Base-by-base conservation (phyloP, 2,888 invertebrate species). In the Melinopterus prodromus region DNA sequence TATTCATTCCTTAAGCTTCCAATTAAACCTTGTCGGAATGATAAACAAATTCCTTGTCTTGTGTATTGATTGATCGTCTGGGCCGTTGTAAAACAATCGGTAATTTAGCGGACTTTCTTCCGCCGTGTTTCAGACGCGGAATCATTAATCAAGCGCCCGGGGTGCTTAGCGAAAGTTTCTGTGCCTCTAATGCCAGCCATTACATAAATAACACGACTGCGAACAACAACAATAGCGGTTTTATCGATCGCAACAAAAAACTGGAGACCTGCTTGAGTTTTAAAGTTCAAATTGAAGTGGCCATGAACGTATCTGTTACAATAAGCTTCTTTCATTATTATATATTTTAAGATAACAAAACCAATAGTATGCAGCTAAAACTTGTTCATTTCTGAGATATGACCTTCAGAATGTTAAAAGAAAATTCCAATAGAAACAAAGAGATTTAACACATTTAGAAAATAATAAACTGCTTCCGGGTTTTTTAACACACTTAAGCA, bases 81-180 rank as follows among this genome's bases (percentile, higher is more conserved):
- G 53, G 53, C 7, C 53, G 53, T 53, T 53, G 53, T 53, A 53
- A 53, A 53, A 53, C 53, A 53, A 53, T 53, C 53, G 53, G 53
- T 53, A 53, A 53, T 53, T 53, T 53, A 53, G 53, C 53, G 53
- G 53, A 53, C 53, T 53, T 53, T 53, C 53, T 53, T 53, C 53
- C 53, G 5, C 53, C 53, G 53, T 53, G 53, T 53, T 53, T 53
- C 53, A 53, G 53, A 53, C 53, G 53, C 5, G 53, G 53, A 53
- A 53, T 53, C 53, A 53, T 53, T 53, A 53, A 53, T 53, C 53
- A 53, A 7, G 53, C 7, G 9, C 9, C 9, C 12, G 9, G 53
- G 53, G 53, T 53, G 53, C 53, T 53, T 53, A 53, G 53, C 12
- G 53, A 53, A 53, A 53, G 53, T 53, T 53, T 53, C 53, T 53